Evolutionary conservation across 1,140 invertebrate species (phyloP).

Genomic region (Trypoxylus dichotomus): DNA sequence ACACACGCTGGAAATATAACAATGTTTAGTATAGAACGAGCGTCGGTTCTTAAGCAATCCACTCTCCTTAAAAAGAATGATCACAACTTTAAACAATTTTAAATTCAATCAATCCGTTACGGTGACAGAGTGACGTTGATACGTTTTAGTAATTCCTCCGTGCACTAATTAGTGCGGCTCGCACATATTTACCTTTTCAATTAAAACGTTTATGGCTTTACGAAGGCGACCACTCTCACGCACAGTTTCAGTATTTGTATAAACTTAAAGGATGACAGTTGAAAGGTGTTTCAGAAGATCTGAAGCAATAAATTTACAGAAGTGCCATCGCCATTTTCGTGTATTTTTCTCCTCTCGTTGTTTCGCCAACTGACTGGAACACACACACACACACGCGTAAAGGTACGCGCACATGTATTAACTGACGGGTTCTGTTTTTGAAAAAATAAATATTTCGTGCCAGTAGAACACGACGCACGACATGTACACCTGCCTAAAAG

Average conservation of each 20-base stretch:
- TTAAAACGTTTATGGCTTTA: neutral
- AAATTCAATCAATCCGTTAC: neutral
- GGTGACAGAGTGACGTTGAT: neutral
- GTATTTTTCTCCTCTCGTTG: neutral
- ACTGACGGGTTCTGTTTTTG: neutral
- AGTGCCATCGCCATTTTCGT: neutral
- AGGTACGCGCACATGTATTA: neutral
- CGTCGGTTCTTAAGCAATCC: neutral
- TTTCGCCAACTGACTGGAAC: neutral
- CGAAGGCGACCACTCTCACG: neutral
- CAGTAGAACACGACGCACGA: slow-evolving; percentile 39
- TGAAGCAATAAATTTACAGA: neutral
- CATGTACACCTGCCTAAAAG: slow-evolving; percentile 42
- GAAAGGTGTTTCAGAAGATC: neutral
- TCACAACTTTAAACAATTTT: neutral
- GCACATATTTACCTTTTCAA: neutral
- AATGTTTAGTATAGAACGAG: neutral
- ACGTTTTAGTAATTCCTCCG: neutral
- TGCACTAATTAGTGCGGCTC: neutral
- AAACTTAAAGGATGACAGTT: neutral
- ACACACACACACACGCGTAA: neutral
- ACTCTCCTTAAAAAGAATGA: neutral
- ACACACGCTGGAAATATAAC: neutral
- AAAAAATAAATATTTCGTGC: neutral
- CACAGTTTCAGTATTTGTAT: neutral